Conservation (phyloP, 2,113 vertebrate species). For the Pavo muticus region DNA sequence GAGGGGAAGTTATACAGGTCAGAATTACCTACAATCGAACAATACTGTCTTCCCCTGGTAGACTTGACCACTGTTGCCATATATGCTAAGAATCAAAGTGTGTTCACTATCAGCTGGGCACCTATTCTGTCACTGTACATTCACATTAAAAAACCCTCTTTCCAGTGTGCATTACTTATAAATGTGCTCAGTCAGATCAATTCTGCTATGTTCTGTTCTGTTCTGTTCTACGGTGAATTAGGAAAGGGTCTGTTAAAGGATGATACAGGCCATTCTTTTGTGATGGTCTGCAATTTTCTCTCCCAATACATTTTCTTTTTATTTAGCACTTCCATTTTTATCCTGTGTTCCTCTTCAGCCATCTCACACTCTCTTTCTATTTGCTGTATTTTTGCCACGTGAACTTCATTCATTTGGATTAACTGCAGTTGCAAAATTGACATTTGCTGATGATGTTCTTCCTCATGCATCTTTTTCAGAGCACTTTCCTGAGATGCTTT, state of each 20-base stretch:
- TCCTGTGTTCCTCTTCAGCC: constrained; percentile 86
- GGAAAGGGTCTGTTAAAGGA: constrained; percentile 86
- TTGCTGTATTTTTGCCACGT: constrained; percentile 87
- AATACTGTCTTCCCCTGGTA: not conserved
- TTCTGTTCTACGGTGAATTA: constrained; percentile 77
- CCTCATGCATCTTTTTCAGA: constrained; percentile 86
- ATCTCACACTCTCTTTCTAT: constrained; percentile 87
- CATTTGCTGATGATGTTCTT: constrained; percentile 86
- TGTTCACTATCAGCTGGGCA: constrained; percentile 12
- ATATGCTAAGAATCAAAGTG: not conserved
- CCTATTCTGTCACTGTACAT: constrained; percentile 7
- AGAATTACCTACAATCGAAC: constrained; percentile 36
- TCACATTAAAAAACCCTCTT: constrained; percentile 19
- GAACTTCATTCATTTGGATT: constrained; percentile 87
- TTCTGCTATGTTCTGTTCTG: not conserved
- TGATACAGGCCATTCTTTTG: constrained; percentile 86
- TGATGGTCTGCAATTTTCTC: constrained; percentile 85
- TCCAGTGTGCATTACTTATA: constrained; percentile 37
- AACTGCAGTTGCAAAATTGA: constrained; percentile 84
- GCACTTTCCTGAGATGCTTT: constrained; percentile 84
- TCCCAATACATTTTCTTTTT: constrained; percentile 90
- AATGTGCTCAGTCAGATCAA: constrained; percentile 9
- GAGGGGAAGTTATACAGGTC: not conserved
- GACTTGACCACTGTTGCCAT: not conserved
- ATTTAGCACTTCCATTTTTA: constrained; percentile 88